Percentiles rank a stretch among this genome's conserved stretches.
Evolutionary conservation across 2,888 invertebrate genomes (phyloP).

Genomic region (Tetheella fluctuosa): DNA sequence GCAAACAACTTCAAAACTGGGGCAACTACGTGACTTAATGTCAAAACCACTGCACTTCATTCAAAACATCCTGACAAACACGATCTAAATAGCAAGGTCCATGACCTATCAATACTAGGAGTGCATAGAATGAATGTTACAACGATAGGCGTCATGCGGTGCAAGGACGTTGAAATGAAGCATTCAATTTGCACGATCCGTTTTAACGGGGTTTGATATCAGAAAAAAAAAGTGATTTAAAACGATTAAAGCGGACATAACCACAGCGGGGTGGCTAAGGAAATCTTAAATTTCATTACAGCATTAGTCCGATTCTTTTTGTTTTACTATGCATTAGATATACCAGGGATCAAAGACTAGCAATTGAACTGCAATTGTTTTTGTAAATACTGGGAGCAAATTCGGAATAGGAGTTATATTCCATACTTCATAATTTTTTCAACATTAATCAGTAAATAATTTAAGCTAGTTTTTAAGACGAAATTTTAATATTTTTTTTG

Average conservation of each 20-base stretch:
- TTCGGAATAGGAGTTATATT: no score
- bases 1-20: background rate
- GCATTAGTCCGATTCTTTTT: background rate
- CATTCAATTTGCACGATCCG: background rate
- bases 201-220: background rate
- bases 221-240: background rate
- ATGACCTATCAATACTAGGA: conserved; percentile 6
- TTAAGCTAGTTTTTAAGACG: background rate
- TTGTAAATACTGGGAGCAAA: no score
- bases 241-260: background rate
- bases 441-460: no score
- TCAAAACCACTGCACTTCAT: background rate
- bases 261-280: background rate
- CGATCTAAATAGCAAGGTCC: background rate
- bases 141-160: background rate
- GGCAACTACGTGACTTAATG: background rate
- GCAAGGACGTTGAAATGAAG: background rate
- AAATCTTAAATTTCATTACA: background rate
- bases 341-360: no score
- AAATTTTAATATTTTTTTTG: no score
- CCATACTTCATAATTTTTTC: no score
- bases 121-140: background rate
- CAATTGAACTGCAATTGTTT: no score
- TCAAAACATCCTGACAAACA: conserved; percentile 5
- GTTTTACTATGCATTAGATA: no score